Percentiles rank a stretch among this genome's conserved stretches.
Evolutionary conservation across 1,140 invertebrate species (phyloP).

Genomic region (Drosophila parabipectinata): DNA sequence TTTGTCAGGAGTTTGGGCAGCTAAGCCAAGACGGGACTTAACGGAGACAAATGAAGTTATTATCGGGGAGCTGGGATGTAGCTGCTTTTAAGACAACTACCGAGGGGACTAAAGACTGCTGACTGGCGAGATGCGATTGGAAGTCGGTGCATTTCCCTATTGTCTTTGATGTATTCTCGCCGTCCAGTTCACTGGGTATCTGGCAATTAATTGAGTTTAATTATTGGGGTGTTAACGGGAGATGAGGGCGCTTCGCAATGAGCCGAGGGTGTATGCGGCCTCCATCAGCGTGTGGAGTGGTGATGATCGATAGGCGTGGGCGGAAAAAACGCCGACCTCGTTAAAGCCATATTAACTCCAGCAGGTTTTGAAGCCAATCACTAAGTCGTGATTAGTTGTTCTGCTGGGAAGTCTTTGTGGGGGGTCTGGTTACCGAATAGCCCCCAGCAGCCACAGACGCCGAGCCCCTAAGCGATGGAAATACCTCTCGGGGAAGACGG

Average conservation of each 20-base stretch:
- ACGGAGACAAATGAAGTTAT: slow-evolving; percentile 80
- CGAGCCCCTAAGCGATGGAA: slow-evolving; percentile 34
- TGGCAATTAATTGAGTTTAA: slow-evolving; percentile 76
- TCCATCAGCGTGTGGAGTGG: neutral
- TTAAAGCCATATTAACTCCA: slow-evolving; percentile 31
- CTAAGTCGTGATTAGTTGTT: slow-evolving; percentile 32
- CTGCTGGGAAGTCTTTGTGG: neutral
- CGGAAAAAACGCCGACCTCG: slow-evolving; percentile 13
- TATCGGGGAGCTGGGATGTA: slow-evolving; percentile 37
- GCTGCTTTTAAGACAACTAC: slow-evolving; percentile 6
- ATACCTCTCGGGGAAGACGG: slow-evolving; percentile 54
- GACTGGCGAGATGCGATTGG: neutral
- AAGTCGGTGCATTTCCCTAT: slow-evolving; percentile 50
- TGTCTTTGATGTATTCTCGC: slow-evolving; percentile 64
- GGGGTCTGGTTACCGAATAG: neutral
- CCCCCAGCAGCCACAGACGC: neutral
- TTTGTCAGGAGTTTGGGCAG: slow-evolving; percentile 50
- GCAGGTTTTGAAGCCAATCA: slow-evolving; percentile 27
- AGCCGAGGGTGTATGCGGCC: slow-evolving; percentile 12
- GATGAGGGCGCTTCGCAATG: slow-evolving; percentile 4
- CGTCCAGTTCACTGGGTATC: slow-evolving; percentile 64
- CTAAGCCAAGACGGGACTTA: slow-evolving; percentile 57
- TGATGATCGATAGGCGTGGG: slow-evolving; percentile 18
- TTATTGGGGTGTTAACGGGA: slow-evolving; percentile 62
- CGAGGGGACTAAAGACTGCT: neutral